A percentile compares a stretch with the other conserved stretches of the same genome.
phyloP scores from a whole-genome alignment of 2,797 vertebrate genomes.

The Falco peregrinus region DNA sequence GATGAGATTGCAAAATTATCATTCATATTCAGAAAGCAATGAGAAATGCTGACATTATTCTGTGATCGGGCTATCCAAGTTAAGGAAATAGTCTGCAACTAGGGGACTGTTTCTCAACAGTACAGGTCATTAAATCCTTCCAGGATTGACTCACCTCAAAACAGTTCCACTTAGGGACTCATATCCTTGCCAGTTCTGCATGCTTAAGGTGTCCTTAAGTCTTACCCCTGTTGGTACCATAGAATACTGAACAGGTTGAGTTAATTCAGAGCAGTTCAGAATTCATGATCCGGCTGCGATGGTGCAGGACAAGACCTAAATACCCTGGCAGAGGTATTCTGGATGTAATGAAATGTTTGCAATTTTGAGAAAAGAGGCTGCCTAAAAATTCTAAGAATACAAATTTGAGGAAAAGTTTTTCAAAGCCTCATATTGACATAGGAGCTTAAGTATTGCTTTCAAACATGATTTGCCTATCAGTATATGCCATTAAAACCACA shows the following conservation, averaged over 20 bases:
- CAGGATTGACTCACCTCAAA: background rate
- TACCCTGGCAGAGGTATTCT: background rate
- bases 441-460: background rate
- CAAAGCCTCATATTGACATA: background rate
- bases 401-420: background rate
- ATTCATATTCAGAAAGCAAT: background rate
- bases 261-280: background rate
- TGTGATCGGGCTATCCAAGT: background rate
- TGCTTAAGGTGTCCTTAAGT: background rate
- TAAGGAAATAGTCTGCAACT: background rate
- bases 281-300: background rate
- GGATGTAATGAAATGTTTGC: background rate
- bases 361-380: background rate
- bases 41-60: background rate
- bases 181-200: background rate
- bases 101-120: background rate
- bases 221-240: background rate
- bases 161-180: background rate
- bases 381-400: background rate
- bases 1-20: background rate
- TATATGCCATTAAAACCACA: background rate
- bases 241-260: background rate
- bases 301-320: background rate
- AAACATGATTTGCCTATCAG: background rate
- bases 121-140: background rate